phyloP scores from a whole-genome alignment of 2,888 invertebrate genomes.

The Villa cingulata region DNA sequence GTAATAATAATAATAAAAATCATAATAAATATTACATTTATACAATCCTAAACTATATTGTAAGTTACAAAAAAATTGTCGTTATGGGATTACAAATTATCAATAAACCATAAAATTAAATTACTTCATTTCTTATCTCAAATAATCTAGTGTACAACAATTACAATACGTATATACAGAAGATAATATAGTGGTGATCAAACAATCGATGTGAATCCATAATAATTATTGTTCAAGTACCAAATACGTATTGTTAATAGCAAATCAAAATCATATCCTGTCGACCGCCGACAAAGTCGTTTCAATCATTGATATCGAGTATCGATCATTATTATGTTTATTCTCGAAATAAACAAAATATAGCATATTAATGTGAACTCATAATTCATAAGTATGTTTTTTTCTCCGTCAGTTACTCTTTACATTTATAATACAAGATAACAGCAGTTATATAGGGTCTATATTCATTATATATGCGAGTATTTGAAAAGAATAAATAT shows the following conservation, averaged over 20 bases:
- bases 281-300: neutral
- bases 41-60: no score
- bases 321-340: constrained; percentile 1
- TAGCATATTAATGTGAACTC: constrained; percentile 4
- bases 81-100: neutral
- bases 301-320: neutral
- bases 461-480: neutral
- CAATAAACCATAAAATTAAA: constrained; percentile 6
- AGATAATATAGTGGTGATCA: no score
- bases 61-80: no score
- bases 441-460: no score
- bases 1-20: no score
- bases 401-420: neutral
- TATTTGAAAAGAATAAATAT: no score
- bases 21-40: no score
- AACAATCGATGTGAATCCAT: no score
- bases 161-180: no score
- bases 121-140: neutral
- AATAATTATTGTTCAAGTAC: no score
- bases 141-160: no score
- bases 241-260: neutral
- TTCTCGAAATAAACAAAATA: constrained; percentile 2
- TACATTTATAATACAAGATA: neutral
- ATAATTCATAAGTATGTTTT: neutral
- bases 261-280: constrained; percentile 6